Evolutionary conservation across 2,888 invertebrate species (phyloP).

Genomic region (Drosophila cognata): DNA sequence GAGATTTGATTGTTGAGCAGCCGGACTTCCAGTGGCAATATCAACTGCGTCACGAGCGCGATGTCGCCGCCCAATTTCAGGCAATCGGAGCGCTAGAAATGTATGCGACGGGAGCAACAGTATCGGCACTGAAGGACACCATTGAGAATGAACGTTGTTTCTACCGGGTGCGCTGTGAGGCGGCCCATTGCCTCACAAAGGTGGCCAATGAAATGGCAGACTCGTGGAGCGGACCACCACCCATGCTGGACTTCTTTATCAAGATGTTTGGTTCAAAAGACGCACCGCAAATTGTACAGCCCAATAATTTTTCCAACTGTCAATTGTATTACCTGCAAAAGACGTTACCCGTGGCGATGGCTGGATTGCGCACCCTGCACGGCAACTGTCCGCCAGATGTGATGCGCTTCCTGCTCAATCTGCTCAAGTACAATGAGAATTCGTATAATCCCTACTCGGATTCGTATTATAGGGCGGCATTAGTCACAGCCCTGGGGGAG

Average conservation of each 20-base stretch:
- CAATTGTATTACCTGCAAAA: conserved; percentile 98
- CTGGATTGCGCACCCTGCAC: conserved; percentile 94
- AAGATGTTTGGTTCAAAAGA: conserved; percentile 98
- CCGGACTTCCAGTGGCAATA: conserved; percentile 99
- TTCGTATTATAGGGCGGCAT: conserved; percentile 96
- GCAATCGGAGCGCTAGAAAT: conserved; percentile 94
- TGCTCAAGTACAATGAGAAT: conserved; percentile 99
- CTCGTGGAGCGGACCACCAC: conserved; percentile 97
- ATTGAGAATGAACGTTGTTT: conserved; percentile 97
- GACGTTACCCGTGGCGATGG: conserved; percentile 97
- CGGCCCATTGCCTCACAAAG: conserved; percentile 96
- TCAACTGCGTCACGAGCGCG: conserved; percentile 97
- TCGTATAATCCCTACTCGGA: conserved; percentile 97
- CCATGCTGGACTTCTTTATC: conserved; percentile 96
- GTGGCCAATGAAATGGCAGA: conserved; percentile 97
- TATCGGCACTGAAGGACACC: conserved; percentile 95
- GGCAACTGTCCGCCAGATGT: conserved; percentile 99
- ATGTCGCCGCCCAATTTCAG: conserved; percentile 97
- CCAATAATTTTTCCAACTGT: conserved; percentile 97
- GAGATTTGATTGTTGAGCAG: conserved; percentile 95
- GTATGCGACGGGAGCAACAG: conserved; percentile 95
- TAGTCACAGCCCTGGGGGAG: conserved; percentile 96
- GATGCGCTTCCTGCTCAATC: conserved; percentile 94
- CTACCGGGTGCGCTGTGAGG: conserved; percentile 95
- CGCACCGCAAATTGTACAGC: conserved; percentile 95